Base-by-base conservation (phyloP, 2,113 vertebrate species). In the Cyprinodon brontotheroides region DNA sequence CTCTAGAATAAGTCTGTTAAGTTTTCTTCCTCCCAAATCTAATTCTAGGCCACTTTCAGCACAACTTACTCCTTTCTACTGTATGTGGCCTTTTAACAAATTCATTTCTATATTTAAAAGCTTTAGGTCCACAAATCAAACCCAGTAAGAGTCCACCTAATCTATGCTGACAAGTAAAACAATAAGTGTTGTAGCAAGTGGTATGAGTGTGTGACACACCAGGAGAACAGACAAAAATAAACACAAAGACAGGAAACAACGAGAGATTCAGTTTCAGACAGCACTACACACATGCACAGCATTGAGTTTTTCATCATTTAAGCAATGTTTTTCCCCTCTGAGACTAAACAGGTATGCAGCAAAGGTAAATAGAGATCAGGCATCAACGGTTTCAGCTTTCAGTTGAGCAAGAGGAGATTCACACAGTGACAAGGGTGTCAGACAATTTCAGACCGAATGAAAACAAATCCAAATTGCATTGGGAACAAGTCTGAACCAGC, bases 241-340 rank as follows among this genome's bases (percentile, higher is more conserved):
- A 87, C 76, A 88, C 82, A 89, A 90, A 88, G 83, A 80, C 74
- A 88, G 82, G 85, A 81, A 89, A 87, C 66, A 48, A 69, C 45
- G 61, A 40, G 81, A 78, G 74, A 83, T 69, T 83, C 81, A 68
- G 57, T 64, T 77, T 85, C 50, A 77, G 17, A 66, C 47, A 75
- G 41, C 11, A 15, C 50, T 38, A 62, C 76, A 63, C 71, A 75
- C 81, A 84, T 81, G 68, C 61, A 59, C 68, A 71, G 72, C 11
- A 66, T 29, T 38, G 12, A 65, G 39, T 39, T 74, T 87, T 83
- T 77, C 65, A 82, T 63, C 66, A 69, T 79, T 81, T 65, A 53
- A 22, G 77, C 0, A 0, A 14, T 39, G 38, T 79, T 69, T 65
- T 50, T 82, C 61, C 9, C 74, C 82, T 68, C 65, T 63, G 57